Conservation (phyloP, 2,113 vertebrate genomes). For the Tachycineta bicolor region DNA sequence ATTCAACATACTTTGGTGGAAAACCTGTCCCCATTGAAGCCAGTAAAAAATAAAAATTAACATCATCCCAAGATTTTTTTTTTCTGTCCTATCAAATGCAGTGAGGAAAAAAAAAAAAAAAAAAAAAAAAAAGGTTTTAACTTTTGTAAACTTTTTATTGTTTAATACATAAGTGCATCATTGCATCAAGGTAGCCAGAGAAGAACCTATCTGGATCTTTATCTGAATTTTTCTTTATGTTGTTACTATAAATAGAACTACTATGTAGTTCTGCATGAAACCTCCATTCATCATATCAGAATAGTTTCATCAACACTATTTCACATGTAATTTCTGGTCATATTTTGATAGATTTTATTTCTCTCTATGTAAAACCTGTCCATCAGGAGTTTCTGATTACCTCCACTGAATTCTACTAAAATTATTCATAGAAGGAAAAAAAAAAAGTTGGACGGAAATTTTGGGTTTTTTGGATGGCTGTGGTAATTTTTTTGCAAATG, state of each 20-base stretch:
- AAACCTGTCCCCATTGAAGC: not conserved
- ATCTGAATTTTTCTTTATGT: not conserved
- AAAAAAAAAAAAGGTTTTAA: not conserved
- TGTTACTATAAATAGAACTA: not conserved
- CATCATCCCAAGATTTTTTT: rapidly evolving
- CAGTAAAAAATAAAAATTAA: not conserved
- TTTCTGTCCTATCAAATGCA: not conserved
- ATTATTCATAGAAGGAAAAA: not conserved
- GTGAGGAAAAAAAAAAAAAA: no score
- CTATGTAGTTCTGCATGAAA: not conserved
- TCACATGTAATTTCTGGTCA: not conserved
- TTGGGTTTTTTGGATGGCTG: not conserved
- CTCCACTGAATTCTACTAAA: not conserved
- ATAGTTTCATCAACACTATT: not conserved
- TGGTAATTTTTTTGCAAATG: not conserved
- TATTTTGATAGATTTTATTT: not conserved
- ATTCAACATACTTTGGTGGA: not conserved
- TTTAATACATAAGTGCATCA: not conserved
- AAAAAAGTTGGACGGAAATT: not conserved
- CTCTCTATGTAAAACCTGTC: not conserved
- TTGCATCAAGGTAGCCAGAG: not conserved
- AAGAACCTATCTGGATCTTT: not conserved
- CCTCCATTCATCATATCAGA: not conserved
- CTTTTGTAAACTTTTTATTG: not conserved
- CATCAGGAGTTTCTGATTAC: not conserved